A percentile compares a stretch with the other conserved stretches of the same genome.
Conservation (phyloP, 2,113 vertebrate species). For the Anarhynchus alexandrinus region DNA sequence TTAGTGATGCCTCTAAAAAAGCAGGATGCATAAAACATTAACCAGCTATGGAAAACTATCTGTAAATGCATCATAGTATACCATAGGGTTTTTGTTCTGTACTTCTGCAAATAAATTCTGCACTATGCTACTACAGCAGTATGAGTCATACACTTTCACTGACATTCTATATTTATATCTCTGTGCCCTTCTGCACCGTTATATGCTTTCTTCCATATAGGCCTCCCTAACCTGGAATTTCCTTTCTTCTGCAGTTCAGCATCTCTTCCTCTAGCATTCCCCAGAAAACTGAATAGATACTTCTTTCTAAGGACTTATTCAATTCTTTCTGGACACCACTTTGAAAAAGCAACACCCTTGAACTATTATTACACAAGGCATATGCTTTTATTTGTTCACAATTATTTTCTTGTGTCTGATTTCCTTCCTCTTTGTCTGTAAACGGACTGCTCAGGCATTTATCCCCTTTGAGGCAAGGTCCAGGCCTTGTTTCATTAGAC, state of each 20-base stretch:
- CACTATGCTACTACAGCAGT: slow-evolving; percentile 51
- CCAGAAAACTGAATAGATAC: not conserved
- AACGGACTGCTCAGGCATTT: not conserved
- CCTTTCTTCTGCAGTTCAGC: not conserved
- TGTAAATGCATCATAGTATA: slow-evolving; percentile 39
- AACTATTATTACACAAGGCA: not conserved
- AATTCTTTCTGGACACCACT: not conserved
- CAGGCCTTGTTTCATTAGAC: not conserved
- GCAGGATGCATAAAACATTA: slow-evolving; percentile 48
- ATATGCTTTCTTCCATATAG: not conserved
- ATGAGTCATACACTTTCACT: slow-evolving; percentile 56
- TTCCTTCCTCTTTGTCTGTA: not conserved
- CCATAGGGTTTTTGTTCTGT: slow-evolving; percentile 44
- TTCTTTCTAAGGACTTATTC: not conserved
- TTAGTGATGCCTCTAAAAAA: slow-evolving; percentile 9
- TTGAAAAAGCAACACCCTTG: not conserved
- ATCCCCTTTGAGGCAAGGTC: not conserved
- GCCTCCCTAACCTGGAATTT: not conserved
- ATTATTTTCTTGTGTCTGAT: not conserved
- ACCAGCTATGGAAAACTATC: slow-evolving; percentile 23
- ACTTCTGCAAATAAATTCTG: slow-evolving; percentile 59
- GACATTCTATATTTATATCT: slow-evolving; percentile 56
- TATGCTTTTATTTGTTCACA: not conserved
- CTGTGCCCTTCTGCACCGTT: slow-evolving; percentile 33
- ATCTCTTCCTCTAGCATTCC: not conserved